Base-by-base conservation (phyloP, 2,797 vertebrate species). In the Falco biarmicus region DNA sequence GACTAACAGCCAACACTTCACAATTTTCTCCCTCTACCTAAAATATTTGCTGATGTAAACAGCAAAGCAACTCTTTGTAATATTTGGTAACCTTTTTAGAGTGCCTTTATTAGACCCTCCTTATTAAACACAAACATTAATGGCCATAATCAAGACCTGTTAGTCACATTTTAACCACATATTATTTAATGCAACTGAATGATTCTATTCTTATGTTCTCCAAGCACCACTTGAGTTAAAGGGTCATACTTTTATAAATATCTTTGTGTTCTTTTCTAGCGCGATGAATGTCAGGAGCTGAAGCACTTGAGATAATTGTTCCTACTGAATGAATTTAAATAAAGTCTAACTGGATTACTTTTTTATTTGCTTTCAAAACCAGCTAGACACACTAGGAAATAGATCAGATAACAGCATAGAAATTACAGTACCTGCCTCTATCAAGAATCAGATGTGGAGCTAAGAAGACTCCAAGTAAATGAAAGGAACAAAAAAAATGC, bases 321-420 rank as follows among this genome's bases (percentile, higher is more conserved):
- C 65, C 68, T 66, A 32, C n/a, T 61, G 84, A 79, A 91, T 84
- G 92, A 68, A 82, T 90, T 95, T 85, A 73, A 94, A 90, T 89
- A 66, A 91, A 84, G 47, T 87, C 86, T 97, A 96, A 96, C 66
- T 69, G 34, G 31, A 95, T 97, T 97, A 95, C 29, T 81, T 39
- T 94, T 70, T 77, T 73, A 89, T 88, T 95, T 85, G 48, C 84
- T 95, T 91, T 92, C 71, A 83, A 90, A 95, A 87, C 63, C 85
- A 95, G 73, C 65, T 79, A 90, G 69, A 80, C 53, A 66, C 43
- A 57, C 45, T 25, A 84, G 71, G 48, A 89, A 93, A 78, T 21
- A 65, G 86, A 94, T 85, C 74, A 91, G 93, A 96, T 90, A 96
- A 89, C 59, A 84, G n/a, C 13, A 4, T 1, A 79, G 28, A 93